Evolutionary conservation across 2,888 invertebrate species (phyloP).

Genomic region (Augochlorella aurata): DNA sequence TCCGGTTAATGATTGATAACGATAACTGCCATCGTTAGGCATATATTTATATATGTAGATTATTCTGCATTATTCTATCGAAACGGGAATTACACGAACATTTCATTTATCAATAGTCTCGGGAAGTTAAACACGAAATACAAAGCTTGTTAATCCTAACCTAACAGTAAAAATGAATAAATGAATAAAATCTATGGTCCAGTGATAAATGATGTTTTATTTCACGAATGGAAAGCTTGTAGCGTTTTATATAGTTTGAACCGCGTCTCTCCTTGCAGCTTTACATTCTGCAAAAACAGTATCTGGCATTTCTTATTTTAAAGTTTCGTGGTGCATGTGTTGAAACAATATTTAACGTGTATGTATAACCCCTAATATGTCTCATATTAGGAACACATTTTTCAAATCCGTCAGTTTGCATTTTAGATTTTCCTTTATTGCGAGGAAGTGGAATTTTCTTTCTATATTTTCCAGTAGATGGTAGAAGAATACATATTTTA

Average conservation of each 20-base stretch:
- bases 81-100: not conserved
- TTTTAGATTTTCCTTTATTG: no score
- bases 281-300: not conserved
- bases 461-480: no score
- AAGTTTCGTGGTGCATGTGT: no score
- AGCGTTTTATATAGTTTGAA: not conserved
- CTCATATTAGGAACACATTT: no score
- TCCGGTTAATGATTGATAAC: conserved; percentile 5
- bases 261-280: not conserved
- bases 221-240: not conserved
- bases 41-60: not conserved
- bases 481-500: no score
- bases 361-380: no score
- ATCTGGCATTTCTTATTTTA: no score
- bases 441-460: no score
- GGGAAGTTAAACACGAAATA: not conserved
- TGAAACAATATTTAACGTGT: no score
- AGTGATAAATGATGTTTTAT: conserved; percentile 5
- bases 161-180: not conserved
- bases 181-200: not conserved
- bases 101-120: not conserved
- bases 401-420: no score
- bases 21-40: not conserved
- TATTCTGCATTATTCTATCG: not conserved
- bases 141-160: no score